Percentiles rank a stretch among this genome's conserved stretches.
phyloP scores from a whole-genome alignment of 2,113 vertebrate species.

The Pseudonaja textilis region DNA sequence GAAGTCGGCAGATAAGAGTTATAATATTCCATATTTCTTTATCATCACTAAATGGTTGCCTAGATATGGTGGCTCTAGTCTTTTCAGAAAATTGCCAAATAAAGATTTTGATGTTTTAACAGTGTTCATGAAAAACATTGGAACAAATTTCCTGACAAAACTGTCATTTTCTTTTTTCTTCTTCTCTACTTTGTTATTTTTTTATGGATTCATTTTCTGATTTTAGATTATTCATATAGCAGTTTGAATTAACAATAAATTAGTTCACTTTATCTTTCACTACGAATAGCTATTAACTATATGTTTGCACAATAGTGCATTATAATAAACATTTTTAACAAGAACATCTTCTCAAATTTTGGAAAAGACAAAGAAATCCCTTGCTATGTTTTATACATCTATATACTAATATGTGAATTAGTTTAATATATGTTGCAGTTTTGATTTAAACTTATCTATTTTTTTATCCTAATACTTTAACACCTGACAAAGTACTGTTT shows the following conservation, averaged over 20 bases:
- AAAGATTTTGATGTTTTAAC: conserved; percentile 2
- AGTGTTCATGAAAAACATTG: background rate
- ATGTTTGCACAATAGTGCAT: background rate
- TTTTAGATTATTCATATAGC: conserved; percentile 13
- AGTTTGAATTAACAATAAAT: conserved; percentile 26
- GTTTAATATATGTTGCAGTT: background rate
- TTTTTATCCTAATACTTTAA: background rate
- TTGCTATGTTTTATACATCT: background rate
- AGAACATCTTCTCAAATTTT: conserved; percentile 27
- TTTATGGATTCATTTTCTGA: conserved; percentile 23
- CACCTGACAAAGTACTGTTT: background rate
- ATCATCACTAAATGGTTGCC: background rate
- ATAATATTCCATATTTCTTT: background rate
- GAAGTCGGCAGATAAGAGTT: background rate
- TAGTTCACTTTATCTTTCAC: background rate
- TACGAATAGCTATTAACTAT: background rate
- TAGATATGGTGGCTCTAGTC: no score
- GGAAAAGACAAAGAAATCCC: conserved; percentile 20
- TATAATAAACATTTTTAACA: conserved; percentile 22
- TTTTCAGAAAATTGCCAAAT: background rate
- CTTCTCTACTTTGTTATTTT: background rate
- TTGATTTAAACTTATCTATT: background rate
- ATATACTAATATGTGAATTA: background rate
- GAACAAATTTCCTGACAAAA: background rate
- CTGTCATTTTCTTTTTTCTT: background rate